phyloP scores from a whole-genome alignment of 2,797 vertebrate genomes.

The Pitangus sulphuratus region DNA sequence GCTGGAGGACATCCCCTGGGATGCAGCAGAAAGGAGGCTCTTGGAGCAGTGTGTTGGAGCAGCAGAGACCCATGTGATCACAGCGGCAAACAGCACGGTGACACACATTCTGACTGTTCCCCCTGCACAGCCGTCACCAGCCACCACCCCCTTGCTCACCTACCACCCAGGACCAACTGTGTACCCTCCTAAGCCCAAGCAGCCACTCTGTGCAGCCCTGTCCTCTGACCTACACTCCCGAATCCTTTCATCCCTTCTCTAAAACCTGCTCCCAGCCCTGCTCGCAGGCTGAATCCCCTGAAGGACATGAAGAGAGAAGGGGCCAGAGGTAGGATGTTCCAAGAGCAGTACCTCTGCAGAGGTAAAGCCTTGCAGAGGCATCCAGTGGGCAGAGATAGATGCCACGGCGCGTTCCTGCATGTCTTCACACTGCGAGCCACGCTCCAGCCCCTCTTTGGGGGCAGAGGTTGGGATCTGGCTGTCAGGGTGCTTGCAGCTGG shows the following conservation, averaged over 20 bases:
- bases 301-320: neutral
- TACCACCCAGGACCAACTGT: accelerated
- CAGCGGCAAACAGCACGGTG: accelerated
- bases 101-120: accelerated
- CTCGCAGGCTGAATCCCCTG: neutral
- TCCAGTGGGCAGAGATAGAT: neutral
- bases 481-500: neutral
- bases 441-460: neutral
- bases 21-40: neutral
- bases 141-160: neutral
- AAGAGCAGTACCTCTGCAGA: accelerated
- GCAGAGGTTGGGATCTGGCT: neutral
- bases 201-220: neutral
- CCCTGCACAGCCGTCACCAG: neutral
- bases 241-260: neutral
- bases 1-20: neutral
- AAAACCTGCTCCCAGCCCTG: neutral
- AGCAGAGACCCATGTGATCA: accelerated
- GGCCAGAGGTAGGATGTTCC: neutral
- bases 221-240: neutral
- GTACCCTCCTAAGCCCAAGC: neutral
- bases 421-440: accelerated
- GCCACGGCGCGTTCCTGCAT: neutral
- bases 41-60: neutral
- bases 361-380: neutral